These are phyloP conservation scores for Bugulina stolonifera DNA, from an alignment of 2,888 invertebrate species.

Conservation along the genomic window DNA sequence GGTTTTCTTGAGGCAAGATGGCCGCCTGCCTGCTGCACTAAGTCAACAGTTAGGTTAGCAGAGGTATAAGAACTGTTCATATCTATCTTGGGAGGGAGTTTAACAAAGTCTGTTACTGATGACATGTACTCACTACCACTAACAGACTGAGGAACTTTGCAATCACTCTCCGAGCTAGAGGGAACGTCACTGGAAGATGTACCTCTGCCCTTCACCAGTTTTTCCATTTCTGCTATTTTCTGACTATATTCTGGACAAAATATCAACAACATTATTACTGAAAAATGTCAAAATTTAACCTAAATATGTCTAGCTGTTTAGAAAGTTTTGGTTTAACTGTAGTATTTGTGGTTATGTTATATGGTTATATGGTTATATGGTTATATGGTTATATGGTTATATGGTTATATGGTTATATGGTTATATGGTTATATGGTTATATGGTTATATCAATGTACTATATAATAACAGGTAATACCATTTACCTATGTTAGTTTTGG, in stretches of 20 bases:
- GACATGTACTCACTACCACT: slow-evolving; percentile 6
- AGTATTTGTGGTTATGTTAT: no score
- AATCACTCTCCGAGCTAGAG: not conserved
- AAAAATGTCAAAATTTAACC: no score
- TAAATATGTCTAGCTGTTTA: no score
- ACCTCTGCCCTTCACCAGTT: not conserved
- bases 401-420: no score
- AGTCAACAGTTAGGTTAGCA: not conserved
- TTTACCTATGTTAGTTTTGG: slow-evolving; percentile 20
- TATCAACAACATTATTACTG: no score
- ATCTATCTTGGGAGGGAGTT: not conserved
- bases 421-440: no score
- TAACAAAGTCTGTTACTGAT: not conserved
- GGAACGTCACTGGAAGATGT: not conserved
- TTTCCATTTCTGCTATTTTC: slow-evolving; percentile 19
- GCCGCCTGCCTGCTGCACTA: not conserved
- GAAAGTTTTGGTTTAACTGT: no score
- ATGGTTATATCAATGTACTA: no score
- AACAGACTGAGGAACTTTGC: not conserved
- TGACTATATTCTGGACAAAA: slow-evolving; percentile 13
- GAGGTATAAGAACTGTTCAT: slow-evolving; percentile 7
- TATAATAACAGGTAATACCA: no score
- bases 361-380: no score
- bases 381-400: no score
- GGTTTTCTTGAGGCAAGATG: not conserved